Percentiles rank a stretch among this genome's conserved stretches.
Evolutionary conservation across 2,113 vertebrate species (phyloP).

Genomic region (Oplegnathus fasciatus): DNA sequence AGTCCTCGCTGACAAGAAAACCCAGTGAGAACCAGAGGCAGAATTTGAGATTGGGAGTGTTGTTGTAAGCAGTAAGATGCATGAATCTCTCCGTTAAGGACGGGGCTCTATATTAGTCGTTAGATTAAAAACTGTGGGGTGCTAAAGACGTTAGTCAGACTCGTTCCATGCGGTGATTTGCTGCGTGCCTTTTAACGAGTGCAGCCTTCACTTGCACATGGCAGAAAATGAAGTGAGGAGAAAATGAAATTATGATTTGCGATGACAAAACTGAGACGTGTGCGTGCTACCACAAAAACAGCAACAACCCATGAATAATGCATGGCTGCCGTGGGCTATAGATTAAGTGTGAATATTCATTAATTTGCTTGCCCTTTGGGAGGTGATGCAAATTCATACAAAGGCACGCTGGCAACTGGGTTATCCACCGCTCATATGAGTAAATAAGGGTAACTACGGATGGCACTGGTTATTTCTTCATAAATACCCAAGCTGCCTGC

Average conservation of each 20-base stretch:
- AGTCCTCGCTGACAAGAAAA: constrained; percentile 54
- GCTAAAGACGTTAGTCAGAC: constrained; percentile 56
- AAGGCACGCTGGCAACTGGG: constrained; percentile 72
- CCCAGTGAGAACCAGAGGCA: constrained; percentile 50
- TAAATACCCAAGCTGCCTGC: constrained; percentile 45
- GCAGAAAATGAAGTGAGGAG: constrained; percentile 64
- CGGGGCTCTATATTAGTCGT: constrained; percentile 33
- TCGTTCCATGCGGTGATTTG: constrained; percentile 57
- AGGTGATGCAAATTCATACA: constrained; percentile 85
- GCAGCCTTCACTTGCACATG: constrained; percentile 60
- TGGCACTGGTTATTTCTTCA: constrained; percentile 45
- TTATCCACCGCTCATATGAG: constrained; percentile 66
- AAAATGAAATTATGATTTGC: constrained; percentile 81
- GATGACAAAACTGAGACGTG: constrained; percentile 78
- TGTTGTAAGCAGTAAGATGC: constrained; percentile 48
- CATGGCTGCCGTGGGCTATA: constrained; percentile 83
- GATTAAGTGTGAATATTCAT: constrained; percentile 89
- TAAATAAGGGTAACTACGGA: constrained; percentile 71
- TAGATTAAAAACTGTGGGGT: constrained; percentile 70
- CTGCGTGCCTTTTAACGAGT: constrained; percentile 62
- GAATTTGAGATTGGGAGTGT: constrained; percentile 60
- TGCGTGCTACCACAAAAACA: constrained; percentile 70
- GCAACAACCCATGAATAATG: constrained; percentile 84
- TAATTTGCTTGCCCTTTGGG: constrained; percentile 85
- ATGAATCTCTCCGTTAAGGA: constrained; percentile 49